These are phyloP conservation scores for Ectemnius continuus DNA, from an alignment of 2,888 invertebrate genomes.

Conservation along the genomic window DNA sequence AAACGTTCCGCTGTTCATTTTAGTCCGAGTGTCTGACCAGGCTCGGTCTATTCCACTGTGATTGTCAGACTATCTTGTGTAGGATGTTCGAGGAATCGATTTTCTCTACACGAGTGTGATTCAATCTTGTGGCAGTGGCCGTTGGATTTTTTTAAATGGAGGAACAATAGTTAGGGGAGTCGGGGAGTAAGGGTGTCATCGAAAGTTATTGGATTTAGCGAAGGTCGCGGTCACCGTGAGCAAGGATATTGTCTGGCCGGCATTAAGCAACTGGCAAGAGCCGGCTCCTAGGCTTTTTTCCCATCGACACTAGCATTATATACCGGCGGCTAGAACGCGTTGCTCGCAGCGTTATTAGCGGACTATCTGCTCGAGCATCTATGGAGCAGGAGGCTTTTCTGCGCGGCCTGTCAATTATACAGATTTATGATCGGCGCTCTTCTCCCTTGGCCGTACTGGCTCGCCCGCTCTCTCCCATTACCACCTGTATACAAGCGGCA, in stretches of 20 bases:
- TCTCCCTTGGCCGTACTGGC: not conserved
- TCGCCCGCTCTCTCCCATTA: conserved; percentile 15
- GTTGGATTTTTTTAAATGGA: no score
- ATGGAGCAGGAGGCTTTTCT: conserved; percentile 56
- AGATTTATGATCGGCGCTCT: conserved; percentile 68
- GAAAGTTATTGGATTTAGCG: no score
- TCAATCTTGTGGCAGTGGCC: no score
- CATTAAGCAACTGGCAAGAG: not conserved
- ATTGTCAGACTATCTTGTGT: no score
- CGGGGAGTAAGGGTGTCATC: no score
- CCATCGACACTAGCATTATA: conserved; percentile 39
- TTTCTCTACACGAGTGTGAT: no score
- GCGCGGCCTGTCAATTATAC: conserved; percentile 72
- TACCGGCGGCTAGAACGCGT: conserved; percentile 29
- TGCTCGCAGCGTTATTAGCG: conserved; percentile 54
- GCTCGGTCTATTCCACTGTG: no score
- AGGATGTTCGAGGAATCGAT: no score
- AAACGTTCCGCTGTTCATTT: no score
- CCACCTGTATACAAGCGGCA: conserved; percentile 16
- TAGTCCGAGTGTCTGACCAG: no score
- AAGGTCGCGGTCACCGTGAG: not conserved
- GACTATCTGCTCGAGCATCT: conserved; percentile 63
- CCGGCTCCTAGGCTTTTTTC: conserved; percentile 31
- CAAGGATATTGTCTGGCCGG: no score
- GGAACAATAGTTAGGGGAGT: no score